Evolutionary conservation across 2,888 invertebrate genomes (phyloP), one percentile per base, ranked within the genome.

Genomic region (Drosophila phalerata): DNA sequence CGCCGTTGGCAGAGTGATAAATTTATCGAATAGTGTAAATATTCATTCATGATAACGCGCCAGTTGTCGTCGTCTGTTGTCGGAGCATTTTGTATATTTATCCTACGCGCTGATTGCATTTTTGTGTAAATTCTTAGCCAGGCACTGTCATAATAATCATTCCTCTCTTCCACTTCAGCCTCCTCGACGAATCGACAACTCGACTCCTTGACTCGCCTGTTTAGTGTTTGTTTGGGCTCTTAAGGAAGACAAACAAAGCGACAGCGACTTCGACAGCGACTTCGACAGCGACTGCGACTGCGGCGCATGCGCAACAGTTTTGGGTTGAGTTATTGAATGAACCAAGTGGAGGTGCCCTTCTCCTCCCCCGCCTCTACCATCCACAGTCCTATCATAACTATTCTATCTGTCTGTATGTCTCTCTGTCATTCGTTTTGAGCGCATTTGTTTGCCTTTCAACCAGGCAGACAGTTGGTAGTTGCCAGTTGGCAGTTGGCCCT

Each of bases 121-220:
- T 87, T 81, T 85, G 88, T 85, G 88, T 87, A 83, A 87, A 85
- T 87, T 83, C 83, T 65, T 67, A 47, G 48, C 57, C 71, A 32
- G 61, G 48, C 57, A 15, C 22, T 57, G 62, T 60, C 60, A 75
- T 68, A 60, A 74, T 70, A 66, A 62, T 61, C 66, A 56, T 52
- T 64, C 40, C 53, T 43, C 52, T 11, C 30, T 30, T 8, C 22
- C 38, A 15, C 49, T 49, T 19, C 43, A n/a, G 22, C 15, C 38
- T 38, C 37, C 49, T 48, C 13, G 34, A 13, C n/a, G 55, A 28
- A 1, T 28, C 28, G 28, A 28, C 28, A 5, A 28, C 28, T 28
- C 28, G 28, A 63, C 67, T 63, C 56, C 63, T 48, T 28, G 28
- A 11, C 28, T 38, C 57, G 52, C 52, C 53, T 52, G 48, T 51